A percentile compares a stretch with the other conserved stretches of the same genome.
These are phyloP conservation scores for Apogon hyalosoma DNA, from an alignment of 2,797 vertebrate species.

Conservation along the genomic window DNA sequence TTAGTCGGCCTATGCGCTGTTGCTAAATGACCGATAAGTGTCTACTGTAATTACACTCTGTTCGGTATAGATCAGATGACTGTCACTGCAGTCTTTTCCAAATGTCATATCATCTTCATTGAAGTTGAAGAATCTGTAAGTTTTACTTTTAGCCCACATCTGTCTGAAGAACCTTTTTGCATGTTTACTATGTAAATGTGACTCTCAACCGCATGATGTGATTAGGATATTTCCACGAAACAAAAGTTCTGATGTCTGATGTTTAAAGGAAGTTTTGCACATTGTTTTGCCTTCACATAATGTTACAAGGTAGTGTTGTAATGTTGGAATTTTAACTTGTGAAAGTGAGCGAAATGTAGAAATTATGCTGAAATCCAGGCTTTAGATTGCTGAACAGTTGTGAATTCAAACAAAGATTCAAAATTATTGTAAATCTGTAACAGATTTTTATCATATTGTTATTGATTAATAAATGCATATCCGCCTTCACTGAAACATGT, in stretches of 20 bases:
- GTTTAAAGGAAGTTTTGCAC: too few species aligned
- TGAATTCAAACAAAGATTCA: not conserved
- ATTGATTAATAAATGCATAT: too few species aligned
- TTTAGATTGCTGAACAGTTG: too few species aligned
- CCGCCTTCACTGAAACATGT: too few species aligned
- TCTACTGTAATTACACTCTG: slow-evolving; percentile 21
- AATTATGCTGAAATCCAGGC: too few species aligned
- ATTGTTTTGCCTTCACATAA: too few species aligned
- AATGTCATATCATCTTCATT: not conserved
- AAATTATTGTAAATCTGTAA: not conserved
- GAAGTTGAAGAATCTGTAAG: not conserved
- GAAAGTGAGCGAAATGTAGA: too few species aligned
- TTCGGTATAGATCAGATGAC: slow-evolving; percentile 45
- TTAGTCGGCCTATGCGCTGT: not conserved
- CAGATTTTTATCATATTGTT: too few species aligned
- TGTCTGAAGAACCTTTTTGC: slow-evolving; percentile 8
- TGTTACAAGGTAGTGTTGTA: too few species aligned
- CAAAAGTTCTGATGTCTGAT: too few species aligned
- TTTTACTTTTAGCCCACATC: not conserved
- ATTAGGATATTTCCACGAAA: not conserved
- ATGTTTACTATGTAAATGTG: slow-evolving; percentile 7
- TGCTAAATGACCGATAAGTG: slow-evolving; percentile 35
- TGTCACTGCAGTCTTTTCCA: slow-evolving; percentile 9
- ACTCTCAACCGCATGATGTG: slow-evolving; percentile 2
- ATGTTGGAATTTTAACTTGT: too few species aligned